Evolutionary conservation across 2,113 vertebrate genomes (phyloP).

Genomic region (Oncorhynchus kisutch): DNA sequence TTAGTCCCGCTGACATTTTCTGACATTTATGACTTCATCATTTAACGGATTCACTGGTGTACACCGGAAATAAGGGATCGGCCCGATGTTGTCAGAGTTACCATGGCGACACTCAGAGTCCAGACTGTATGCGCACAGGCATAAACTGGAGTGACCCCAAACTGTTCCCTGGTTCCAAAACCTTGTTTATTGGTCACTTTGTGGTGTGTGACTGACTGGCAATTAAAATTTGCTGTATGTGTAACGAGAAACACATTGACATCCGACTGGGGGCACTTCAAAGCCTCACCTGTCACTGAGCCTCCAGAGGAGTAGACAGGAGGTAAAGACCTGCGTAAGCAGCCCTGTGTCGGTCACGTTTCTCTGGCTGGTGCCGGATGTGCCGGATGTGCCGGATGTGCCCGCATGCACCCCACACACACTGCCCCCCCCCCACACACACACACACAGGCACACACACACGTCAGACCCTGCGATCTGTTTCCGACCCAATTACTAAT

Average conservation of each 20-base stretch:
- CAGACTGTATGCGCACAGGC: background rate
- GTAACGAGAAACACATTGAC: background rate
- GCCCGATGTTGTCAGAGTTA: background rate
- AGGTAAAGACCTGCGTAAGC: background rate
- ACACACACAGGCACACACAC: background rate
- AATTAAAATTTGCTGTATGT: background rate
- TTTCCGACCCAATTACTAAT: constrained; percentile 10
- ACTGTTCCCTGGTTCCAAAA: background rate
- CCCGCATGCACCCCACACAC: constrained; percentile 3
- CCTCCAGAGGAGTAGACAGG: background rate
- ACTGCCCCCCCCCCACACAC: background rate
- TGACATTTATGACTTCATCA: constrained; percentile 12
- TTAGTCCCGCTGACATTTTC: constrained; percentile 12
- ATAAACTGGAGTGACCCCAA: constrained; percentile 1
- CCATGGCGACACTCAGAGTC: background rate
- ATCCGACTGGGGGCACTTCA: constrained; percentile 2
- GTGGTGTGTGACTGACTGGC: background rate
- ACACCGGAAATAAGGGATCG: background rate
- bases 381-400: background rate
- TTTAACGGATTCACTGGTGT: background rate
- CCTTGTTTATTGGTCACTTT: background rate
- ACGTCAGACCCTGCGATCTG: background rate
- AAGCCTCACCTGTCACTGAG: background rate
- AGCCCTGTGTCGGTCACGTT: background rate
- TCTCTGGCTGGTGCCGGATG: background rate